Evolutionary conservation across 2,797 vertebrate genomes (phyloP), one percentile per base, ranked within the genome.

Genomic region (Rhinella marina): DNA sequence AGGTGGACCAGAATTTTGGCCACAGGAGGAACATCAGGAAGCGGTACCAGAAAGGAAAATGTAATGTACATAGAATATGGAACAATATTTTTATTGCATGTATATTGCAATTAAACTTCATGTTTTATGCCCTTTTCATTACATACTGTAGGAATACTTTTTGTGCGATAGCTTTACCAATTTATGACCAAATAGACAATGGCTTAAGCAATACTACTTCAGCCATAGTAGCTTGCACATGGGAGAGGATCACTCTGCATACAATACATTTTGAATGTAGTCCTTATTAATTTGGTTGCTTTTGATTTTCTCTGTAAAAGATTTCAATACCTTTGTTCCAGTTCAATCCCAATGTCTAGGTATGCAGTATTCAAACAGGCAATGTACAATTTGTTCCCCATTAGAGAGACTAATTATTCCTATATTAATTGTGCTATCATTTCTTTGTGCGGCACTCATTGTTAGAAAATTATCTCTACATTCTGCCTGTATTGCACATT

Each of bases 391-490:
- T 88, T 85, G 87, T 85, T 85, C 57, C 78, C 41, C 68, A 88
- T 85, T 88, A 85, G 57, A 66, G 41, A 81, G 83, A 27, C 76
- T 88, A 88, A 88, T 88, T 85, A 85, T 81, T 88, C 25, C 23
- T 75, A 62, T 85, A 84, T 85, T 88, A 88, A 88, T 88, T 88
- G 82, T 56, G 54, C 81, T 84, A 88, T 88, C 61, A 85, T 85
- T 82, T 85, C 83, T 85, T 88, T 88, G 25, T 88, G 87, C 68
- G 11, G 66, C 41, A 56, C 83, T 81, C 66, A 85, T 88, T 88
- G 77, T 81, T 88, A 66, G 54, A 91, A 90, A 90, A 91, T 92
- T 89, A 89, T 91, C 87, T 91, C 87, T 88, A 87, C 75, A 19
- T 25, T 2, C 88, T 82, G 90, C 85, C 88, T 90, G 77, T 85